A percentile compares a stretch with the other conserved stretches of the same genome.
phyloP scores from a whole-genome alignment of 2,113 vertebrate genomes.

The Callocephalon fimbriatum region DNA sequence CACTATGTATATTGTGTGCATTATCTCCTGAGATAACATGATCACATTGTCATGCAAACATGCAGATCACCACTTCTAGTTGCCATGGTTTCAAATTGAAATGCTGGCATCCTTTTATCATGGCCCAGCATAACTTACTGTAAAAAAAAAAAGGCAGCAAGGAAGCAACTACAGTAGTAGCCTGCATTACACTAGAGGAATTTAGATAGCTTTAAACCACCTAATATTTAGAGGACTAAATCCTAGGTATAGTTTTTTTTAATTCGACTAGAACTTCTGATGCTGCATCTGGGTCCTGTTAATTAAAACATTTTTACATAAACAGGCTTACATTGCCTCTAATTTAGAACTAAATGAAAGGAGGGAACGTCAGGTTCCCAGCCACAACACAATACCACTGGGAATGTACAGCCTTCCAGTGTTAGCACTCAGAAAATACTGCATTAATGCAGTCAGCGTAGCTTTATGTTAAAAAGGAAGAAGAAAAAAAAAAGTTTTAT shows the following conservation, averaged over 20 bases:
- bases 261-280: conserved; percentile 10
- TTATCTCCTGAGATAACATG: conserved; percentile 47
- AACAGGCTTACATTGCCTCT: not conserved
- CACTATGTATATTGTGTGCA: not conserved
- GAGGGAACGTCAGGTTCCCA: conserved; percentile 23
- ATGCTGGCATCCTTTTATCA: conserved; percentile 34
- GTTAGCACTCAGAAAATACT: conserved; percentile 8
- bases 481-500: not conserved
- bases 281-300: not conserved
- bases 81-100: conserved; percentile 66
- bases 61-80: conserved; percentile 57
- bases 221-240: not conserved
- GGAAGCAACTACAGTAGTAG: not conserved
- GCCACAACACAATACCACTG: conserved; percentile 3
- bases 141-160: not conserved
- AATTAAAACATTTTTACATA: conserved; percentile 64
- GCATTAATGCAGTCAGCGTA: not conserved
- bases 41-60: conserved; percentile 66
- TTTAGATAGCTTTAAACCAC: not conserved
- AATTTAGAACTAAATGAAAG: conserved; percentile 53
- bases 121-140: conserved; percentile 8
- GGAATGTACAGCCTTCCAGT: conserved; percentile 9
- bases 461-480: not conserved
- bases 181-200: not conserved
- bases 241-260: not conserved